phyloP scores from a whole-genome alignment of 2,888 invertebrate species.

The Venusia cambrica region DNA sequence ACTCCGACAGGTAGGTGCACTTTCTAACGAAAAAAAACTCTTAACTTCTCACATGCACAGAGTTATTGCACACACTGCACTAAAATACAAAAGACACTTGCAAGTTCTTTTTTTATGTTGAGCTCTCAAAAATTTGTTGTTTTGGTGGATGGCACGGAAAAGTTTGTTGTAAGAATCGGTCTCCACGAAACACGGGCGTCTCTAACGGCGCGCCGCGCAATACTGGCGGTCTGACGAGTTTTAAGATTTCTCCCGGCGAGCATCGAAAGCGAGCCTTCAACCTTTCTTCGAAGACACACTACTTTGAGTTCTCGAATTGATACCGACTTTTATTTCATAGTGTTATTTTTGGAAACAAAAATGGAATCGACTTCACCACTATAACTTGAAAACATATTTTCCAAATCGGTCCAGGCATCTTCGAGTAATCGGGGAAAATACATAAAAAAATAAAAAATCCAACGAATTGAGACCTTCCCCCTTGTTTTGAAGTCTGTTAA shows the following conservation, averaged over 20 bases:
- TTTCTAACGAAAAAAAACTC: conserved; percentile 52
- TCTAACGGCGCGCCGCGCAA: conserved; percentile 49
- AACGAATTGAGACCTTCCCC: too few species aligned
- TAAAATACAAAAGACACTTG: conserved; percentile 10
- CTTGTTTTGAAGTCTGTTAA: too few species aligned
- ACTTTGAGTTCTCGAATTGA: conserved; percentile 48
- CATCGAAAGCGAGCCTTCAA: conserved; percentile 74
- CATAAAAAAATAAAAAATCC: too few species aligned
- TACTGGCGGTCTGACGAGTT: conserved; percentile 52
- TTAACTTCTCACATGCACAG: conserved; percentile 34
- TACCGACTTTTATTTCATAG: too few species aligned
- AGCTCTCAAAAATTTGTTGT: conserved; percentile 22
- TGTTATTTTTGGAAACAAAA: too few species aligned
- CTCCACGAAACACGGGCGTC: conserved; percentile 35
- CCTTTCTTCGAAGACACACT: conserved; percentile 65
- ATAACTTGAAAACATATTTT: too few species aligned
- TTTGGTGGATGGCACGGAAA: conserved; percentile 33
- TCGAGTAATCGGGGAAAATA: too few species aligned
- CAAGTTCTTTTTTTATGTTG: conserved; percentile 5
- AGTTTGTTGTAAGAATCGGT: conserved; percentile 18
- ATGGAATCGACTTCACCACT: too few species aligned
- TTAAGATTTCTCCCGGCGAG: conserved; percentile 77
- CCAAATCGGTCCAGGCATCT: too few species aligned
- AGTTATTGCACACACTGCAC: conserved; percentile 31
- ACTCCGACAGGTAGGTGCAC: conserved; percentile 53